Conservation (phyloP, 2,113 vertebrate genomes). For the Halichoerus grypus region DNA sequence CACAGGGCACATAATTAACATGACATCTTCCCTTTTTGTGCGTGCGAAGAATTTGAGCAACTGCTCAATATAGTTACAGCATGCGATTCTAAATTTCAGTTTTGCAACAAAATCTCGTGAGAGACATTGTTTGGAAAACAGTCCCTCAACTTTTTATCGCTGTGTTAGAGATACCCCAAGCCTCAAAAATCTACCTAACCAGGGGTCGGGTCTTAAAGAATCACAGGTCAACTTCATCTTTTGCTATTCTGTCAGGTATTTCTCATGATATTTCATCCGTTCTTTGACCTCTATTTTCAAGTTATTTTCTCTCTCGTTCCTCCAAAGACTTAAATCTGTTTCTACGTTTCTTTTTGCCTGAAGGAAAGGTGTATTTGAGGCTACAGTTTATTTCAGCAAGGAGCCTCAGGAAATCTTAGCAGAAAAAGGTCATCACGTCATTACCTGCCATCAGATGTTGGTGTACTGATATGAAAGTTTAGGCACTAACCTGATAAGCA, state of each 20-base stretch:
- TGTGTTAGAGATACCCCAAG: neutral
- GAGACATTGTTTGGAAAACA: constrained; percentile 17
- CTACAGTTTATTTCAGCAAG: constrained; percentile 72
- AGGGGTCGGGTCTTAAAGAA: constrained; percentile 51
- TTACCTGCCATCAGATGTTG: constrained; percentile 77
- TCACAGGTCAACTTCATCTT: constrained; percentile 63
- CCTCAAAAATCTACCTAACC: constrained; percentile 44
- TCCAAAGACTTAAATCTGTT: constrained; percentile 69
- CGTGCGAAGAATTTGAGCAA: neutral
- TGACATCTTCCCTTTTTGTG: neutral
- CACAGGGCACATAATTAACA: neutral
- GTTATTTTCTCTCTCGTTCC: constrained; percentile 71
- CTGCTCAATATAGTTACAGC: neutral
- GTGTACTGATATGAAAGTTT: constrained; percentile 75
- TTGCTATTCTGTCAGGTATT: constrained; percentile 50
- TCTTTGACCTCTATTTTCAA: constrained; percentile 81
- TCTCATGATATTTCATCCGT: constrained; percentile 54
- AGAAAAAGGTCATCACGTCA: constrained; percentile 73
- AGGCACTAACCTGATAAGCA: constrained; percentile 75
- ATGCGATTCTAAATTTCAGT: constrained; percentile 42
- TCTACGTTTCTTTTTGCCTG: constrained; percentile 60
- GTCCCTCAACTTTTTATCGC: neutral
- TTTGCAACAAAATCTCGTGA: constrained; percentile 27
- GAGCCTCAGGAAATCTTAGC: constrained; percentile 72
- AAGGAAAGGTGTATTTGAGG: constrained; percentile 62